Conservation (phyloP, 2,113 vertebrate genomes). For the Tympanuchus pallidicinctus region DNA sequence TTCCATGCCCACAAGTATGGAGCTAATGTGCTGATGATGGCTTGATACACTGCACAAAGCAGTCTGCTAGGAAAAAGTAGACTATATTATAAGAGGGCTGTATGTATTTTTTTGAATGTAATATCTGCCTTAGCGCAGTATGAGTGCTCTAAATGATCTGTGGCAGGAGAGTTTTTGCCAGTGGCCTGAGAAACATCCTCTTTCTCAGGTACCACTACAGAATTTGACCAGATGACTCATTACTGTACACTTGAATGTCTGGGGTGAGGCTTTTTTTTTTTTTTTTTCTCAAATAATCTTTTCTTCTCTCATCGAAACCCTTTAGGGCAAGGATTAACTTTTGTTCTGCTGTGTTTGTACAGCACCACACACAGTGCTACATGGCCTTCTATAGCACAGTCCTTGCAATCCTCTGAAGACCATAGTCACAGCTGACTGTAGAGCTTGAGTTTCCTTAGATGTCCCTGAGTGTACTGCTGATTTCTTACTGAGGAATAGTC, state of each 20-base stretch:
- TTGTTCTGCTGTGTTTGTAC: slow-evolving; percentile 51
- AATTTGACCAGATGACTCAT: slow-evolving; percentile 42
- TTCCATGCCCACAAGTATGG: background rate
- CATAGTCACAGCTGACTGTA: background rate
- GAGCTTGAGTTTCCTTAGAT: background rate
- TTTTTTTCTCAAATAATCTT: slow-evolving; percentile 29
- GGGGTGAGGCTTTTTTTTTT: slow-evolving; percentile 47
- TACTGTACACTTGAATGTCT: slow-evolving; percentile 10
- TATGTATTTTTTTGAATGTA: background rate
- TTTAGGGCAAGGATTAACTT: slow-evolving; percentile 56
- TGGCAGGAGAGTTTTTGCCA: background rate
- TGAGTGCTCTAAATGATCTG: background rate
- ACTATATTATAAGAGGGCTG: background rate
- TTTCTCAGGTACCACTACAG: slow-evolving; percentile 41
- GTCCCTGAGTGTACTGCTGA: background rate
- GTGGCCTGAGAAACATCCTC: background rate
- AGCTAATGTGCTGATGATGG: background rate
- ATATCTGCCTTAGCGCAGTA: background rate
- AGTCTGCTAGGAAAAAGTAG: background rate
- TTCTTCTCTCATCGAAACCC: slow-evolving; percentile 37
- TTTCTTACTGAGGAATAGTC: background rate
- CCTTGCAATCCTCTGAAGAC: background rate
- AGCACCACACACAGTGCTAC: background rate
- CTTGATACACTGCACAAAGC: background rate
- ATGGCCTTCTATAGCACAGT: background rate